phyloP scores from a whole-genome alignment of 2,797 vertebrate genomes.

The Sebastes alutus region DNA sequence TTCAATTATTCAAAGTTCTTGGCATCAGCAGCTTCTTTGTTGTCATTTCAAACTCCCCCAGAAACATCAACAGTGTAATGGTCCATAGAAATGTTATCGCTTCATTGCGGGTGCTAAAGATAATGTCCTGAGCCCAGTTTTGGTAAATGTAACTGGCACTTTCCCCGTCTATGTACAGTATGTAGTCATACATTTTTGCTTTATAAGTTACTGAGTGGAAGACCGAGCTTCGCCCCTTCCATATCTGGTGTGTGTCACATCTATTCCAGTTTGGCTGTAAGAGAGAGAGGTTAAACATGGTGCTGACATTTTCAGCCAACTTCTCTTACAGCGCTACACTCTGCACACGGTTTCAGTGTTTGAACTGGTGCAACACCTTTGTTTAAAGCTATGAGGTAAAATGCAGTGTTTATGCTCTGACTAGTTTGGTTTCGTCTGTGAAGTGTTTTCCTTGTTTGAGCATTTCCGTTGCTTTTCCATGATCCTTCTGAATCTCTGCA shows the following conservation, averaged over 20 bases:
- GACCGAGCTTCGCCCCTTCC: not conserved
- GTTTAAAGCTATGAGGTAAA: slow-evolving; percentile 33
- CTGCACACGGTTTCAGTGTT: slow-evolving; percentile 11
- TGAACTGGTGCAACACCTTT: slow-evolving; percentile 34
- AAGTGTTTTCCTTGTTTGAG: not conserved
- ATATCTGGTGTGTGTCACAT: slow-evolving; percentile 21
- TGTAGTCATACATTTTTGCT: not conserved
- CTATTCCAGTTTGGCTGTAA: slow-evolving; percentile 21
- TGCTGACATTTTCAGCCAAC: slow-evolving; percentile 5
- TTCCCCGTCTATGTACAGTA: not conserved
- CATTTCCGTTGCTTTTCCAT: not conserved
- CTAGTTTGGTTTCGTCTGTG: slow-evolving; percentile 8
- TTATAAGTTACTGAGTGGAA: not conserved
- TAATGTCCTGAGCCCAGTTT: not conserved
- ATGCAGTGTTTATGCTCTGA: slow-evolving; percentile 3
- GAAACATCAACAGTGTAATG: not conserved
- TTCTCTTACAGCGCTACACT: not conserved
- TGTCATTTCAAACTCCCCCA: not conserved
- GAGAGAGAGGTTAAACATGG: not conserved
- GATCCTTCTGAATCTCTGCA: not conserved
- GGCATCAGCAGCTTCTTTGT: not conserved
- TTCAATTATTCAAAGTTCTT: not conserved
- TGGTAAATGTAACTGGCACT: not conserved
- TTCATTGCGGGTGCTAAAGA: not conserved
- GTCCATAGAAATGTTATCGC: not conserved